Evolutionary conservation across 53 echinoderm and acorn worm species (phyloP), one percentile per base, ranked within the genome.

Genomic region (Echinarachnius parma): DNA sequence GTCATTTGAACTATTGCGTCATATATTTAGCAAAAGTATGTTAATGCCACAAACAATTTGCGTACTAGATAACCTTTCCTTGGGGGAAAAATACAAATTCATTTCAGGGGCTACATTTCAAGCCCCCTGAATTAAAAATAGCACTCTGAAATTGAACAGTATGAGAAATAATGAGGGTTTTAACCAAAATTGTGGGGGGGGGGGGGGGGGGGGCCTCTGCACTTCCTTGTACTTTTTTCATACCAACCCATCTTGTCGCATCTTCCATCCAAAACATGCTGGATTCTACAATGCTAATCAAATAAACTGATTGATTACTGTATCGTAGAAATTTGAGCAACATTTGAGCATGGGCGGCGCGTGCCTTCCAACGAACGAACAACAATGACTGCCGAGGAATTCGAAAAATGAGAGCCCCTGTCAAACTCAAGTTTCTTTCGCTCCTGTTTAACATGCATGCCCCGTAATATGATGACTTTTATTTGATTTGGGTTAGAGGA

Each of bases 281-380:
- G 45, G 36, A 72, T 72, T 44, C 35, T 19, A 18, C n/a, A n/a
- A n/a, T 20, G 15, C 74, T 72, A 72, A 72, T 72, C 74, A 72
- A 72, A 72, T 72, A 72, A 72, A 72, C 55, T 56, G 56, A 72
- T 72, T 72, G 74, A 72, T 72, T 72, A 72, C 74, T 72, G 74
- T 72, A 54, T 72, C 56, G 57, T 29, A 56, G 45, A 72, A 72
- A 72, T 72, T 72, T 56, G 56, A 72, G 36, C 56, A 72, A 72
- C n/a, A 72, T 72, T 28, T 24, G 57, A 72, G 74, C 25, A 26
- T 19, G 37, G 57, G 57, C 56, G 56, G 57, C 45, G 74, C 28
- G 74, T 72, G 74, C 74, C 74, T 56, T 56, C 57, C 56, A 72
- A 55, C 74, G 36, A 36, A 23, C 57, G 74, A 72, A 55, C 74